These are phyloP conservation scores for Zeugodacus cucurbitae DNA, from an alignment of 1,140 invertebrate genomes.

Conservation along the genomic window DNA sequence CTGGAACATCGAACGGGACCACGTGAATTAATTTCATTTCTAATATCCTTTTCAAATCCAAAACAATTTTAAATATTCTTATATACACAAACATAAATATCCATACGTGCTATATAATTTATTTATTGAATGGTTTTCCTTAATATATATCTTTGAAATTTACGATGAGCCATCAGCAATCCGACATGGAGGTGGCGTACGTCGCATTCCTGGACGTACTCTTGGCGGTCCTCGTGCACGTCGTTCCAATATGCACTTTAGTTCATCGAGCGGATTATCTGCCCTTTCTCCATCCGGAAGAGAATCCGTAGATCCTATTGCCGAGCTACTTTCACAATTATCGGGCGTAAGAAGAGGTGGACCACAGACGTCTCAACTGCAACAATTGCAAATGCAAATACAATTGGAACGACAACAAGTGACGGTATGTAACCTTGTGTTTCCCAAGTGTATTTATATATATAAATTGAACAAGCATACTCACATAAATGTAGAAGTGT, in stretches of 20 bases:
- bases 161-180: constrained; percentile 87
- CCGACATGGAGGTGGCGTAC: constrained; percentile 80
- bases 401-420: constrained; percentile 88
- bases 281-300: constrained; percentile 85
- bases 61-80: too few species aligned
- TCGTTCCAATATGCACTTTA: constrained; percentile 92
- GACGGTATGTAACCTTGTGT: constrained; percentile 67
- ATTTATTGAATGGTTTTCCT: constrained; percentile 64
- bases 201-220: constrained; percentile 85
- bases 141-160: constrained; percentile 67
- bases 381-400: constrained; percentile 90
- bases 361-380: constrained; percentile 81
- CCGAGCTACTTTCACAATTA: constrained; percentile 91
- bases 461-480: too few species aligned
- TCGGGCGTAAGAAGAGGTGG: constrained; percentile 84
- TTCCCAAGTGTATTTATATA: neutral
- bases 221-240: constrained; percentile 79
- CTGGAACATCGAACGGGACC: constrained; percentile 91
- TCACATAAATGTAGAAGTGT: too few species aligned
- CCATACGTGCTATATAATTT: neutral
- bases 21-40: constrained; percentile 87
- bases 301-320: constrained; percentile 93
- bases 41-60: constrained; percentile 76
- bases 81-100: neutral
- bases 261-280: constrained; percentile 82